Conservation (phyloP, 1,140 invertebrate species). For the Hydropsyche tenuis region DNA sequence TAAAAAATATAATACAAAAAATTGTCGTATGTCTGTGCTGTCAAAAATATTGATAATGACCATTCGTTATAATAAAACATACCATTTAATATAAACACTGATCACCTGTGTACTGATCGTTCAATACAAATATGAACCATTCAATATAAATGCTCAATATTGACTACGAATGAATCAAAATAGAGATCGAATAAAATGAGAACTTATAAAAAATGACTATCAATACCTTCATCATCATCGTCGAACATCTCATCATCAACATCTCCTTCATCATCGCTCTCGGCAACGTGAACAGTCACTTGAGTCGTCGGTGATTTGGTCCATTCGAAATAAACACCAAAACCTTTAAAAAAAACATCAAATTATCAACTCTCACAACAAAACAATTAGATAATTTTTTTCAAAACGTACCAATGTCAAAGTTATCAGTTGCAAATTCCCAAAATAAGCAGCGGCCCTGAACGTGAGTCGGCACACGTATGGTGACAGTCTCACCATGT, state of each 20-base stretch:
- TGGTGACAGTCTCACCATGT: constrained; percentile 97
- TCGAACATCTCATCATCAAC: constrained; percentile 79
- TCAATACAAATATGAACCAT: too few relatives aligned
- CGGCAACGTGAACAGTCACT: constrained; percentile 88
- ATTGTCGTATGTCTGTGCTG: too few relatives aligned
- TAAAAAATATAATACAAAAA: too few relatives aligned
- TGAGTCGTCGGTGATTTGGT: constrained; percentile 83
- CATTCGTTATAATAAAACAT: too few relatives aligned
- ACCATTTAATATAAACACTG: too few relatives aligned
- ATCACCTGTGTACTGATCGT: too few relatives aligned
- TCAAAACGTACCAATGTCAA: constrained; percentile 78
- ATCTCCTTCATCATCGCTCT: constrained; percentile 90
- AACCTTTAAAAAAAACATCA: constrained; percentile 67
- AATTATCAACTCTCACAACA: not conserved
- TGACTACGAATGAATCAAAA: too few relatives aligned
- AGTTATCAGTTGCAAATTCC: constrained; percentile 99
- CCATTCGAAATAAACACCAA: constrained; percentile 99
- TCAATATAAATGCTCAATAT: too few relatives aligned
- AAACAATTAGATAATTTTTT: not conserved
- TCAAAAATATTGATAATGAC: too few relatives aligned
- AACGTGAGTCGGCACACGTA: constrained; percentile 95
- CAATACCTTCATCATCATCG: constrained; percentile 64
- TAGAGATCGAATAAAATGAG: not conserved
- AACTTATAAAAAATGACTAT: constrained; percentile 9
- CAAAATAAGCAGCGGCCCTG: constrained; percentile 96